Percentiles rank a stretch among this genome's conserved stretches.
Evolutionary conservation across 2,113 vertebrate genomes (phyloP).

Genomic region (Cyprinodon tularosa): DNA sequence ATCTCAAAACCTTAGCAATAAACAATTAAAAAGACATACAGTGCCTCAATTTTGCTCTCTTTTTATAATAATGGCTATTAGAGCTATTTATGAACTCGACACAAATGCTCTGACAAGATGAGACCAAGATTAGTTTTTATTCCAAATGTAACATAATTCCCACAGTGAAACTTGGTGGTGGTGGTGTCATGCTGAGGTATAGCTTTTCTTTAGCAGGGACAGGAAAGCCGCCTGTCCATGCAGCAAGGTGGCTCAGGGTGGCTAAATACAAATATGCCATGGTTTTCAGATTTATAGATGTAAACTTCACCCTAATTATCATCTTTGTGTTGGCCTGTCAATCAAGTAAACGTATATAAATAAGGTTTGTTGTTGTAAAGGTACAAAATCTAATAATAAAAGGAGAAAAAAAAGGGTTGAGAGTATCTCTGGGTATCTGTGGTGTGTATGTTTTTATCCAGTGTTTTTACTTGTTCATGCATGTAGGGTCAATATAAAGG

Average conservation of each 20-base stretch:
- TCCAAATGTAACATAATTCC: no score
- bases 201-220: not conserved
- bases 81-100: no score
- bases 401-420: no score
- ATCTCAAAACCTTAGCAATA: no score
- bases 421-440: slow-evolving; percentile 6
- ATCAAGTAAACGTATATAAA: not conserved
- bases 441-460: not conserved
- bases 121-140: no score
- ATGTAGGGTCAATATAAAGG: slow-evolving; percentile 43
- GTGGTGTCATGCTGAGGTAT: not conserved
- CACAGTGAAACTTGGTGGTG: not conserved
- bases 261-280: not conserved
- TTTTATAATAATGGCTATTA: no score
- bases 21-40: no score
- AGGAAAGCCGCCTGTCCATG: no score
- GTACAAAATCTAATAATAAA: not conserved
- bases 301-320: not conserved
- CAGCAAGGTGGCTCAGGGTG: no score
- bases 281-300: not conserved
- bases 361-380: not conserved
- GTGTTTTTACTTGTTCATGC: slow-evolving; percentile 9
- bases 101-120: no score
- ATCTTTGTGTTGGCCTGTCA: not conserved
- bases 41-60: no score